Evolutionary conservation across 2,888 invertebrate species (phyloP), one percentile per base, ranked within the genome.

Genomic region (Oligia strigilis): DNA sequence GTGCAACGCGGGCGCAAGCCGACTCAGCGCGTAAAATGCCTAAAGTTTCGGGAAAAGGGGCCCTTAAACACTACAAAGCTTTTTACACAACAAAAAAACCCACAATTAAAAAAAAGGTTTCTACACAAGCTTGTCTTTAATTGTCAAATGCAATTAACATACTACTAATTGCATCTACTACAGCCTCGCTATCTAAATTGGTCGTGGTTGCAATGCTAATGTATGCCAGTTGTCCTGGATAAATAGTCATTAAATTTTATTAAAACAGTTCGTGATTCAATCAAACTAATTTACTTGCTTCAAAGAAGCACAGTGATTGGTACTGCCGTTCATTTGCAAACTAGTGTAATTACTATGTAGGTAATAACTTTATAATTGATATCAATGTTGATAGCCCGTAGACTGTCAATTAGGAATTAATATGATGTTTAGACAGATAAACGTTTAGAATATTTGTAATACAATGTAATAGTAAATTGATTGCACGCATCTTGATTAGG

Each of bases 251-350:
- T 72, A 62, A 52, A 70, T 85, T 85, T 85, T 55, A 76, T 72
- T 52, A 36, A 74, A 80, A 72, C 78, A 73, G 78, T 85, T 83
- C 78, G 78, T 85, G 78, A 81, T 82, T 72, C 78, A 76, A 84
- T 76, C 36, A 83, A 82, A 83, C 76, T 65, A 72, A 87, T 80
- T 80, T 19, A 69, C 29, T 73, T 71, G 43, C 11, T 77, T 74
- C n/a, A 76, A 77, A 85, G 75, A 77, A 81, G 62, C 60, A 49
- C 72, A 58, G 74, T 77, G 46, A 81, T 62, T 75, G 69, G n/a
- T 29, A 8, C 23, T 29, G 43, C 49, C 43, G 49, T 84, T 72
- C n/a, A 73, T 85, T 71, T 76, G 66, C 40, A 67, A 65, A 14
- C 67, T 55, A 55, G 58, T 75, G 62, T 81, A 88, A 85, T 77